Evolutionary conservation across 1,140 invertebrate species (phyloP).

Genomic region (Tribolium madens): DNA sequence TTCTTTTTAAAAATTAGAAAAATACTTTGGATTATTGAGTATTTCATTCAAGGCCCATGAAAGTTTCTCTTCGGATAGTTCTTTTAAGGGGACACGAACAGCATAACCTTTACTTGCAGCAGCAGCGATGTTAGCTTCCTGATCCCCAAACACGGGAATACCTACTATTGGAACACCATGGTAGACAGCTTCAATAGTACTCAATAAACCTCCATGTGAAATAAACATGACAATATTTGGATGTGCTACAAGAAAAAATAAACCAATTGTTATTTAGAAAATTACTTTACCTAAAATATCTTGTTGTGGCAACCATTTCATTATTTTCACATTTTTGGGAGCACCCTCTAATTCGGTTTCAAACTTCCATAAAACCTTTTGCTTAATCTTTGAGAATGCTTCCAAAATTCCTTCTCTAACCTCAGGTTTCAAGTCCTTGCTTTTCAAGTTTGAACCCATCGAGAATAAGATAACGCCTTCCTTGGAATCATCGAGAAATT

Average conservation of each 20-base stretch:
- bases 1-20: neutral
- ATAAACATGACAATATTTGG: conserved; percentile 68
- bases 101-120: conserved; percentile 63
- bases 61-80: conserved; percentile 59
- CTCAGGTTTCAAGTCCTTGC: conserved; percentile 63
- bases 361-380: conserved; percentile 54
- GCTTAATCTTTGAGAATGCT: conserved; percentile 66
- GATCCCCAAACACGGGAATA: conserved; percentile 70
- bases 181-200: conserved; percentile 69
- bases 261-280: too few species aligned
- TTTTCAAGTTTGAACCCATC: conserved; percentile 67
- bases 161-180: conserved; percentile 68
- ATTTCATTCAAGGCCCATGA: conserved; percentile 54
- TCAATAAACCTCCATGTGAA: conserved; percentile 69
- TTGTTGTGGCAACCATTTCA: conserved; percentile 72
- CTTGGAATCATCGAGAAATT: conserved; percentile 65
- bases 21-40: conserved; percentile 57
- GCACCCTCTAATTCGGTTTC: conserved; percentile 4
- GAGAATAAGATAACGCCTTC: conserved; percentile 68
- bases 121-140: conserved; percentile 65
- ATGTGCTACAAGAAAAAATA: conserved; percentile 65
- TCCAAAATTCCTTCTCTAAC: conserved; percentile 63
- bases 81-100: conserved; percentile 54
- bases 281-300: conserved; percentile 69
- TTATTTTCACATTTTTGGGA: conserved; percentile 66